Percentiles rank a stretch among this genome's conserved stretches.
Evolutionary conservation across 2,888 invertebrate genomes (phyloP).

Genomic region (Cancer borealis): DNA sequence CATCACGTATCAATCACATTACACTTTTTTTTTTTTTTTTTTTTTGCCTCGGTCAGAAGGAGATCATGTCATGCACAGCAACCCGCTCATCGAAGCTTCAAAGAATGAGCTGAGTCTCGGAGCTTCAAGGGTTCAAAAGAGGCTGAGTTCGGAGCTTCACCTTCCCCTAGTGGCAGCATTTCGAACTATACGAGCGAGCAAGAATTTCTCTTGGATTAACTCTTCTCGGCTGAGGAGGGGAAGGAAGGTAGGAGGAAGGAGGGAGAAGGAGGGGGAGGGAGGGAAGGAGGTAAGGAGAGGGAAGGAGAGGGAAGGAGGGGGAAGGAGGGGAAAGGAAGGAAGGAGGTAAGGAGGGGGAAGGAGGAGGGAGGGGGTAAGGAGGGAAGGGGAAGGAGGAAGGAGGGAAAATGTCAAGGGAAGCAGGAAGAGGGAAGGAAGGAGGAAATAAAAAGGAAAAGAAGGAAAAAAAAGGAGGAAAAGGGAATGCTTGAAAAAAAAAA

Average conservation of each 20-base stretch:
- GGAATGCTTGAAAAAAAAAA: not conserved
- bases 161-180: constrained; percentile 9
- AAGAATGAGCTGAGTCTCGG: not conserved
- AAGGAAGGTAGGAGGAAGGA: not conserved
- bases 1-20: not conserved
- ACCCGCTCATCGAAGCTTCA: not conserved
- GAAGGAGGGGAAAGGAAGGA: not conserved
- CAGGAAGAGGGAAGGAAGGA: not conserved
- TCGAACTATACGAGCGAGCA: not conserved
- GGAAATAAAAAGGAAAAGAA: not conserved
- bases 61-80: not conserved
- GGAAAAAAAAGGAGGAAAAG: not conserved
- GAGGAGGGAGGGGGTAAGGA: not conserved
- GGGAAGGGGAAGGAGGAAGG: not conserved
- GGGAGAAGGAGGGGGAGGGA: not conserved
- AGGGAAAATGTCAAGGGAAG: not conserved
- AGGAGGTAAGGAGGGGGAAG: not conserved
- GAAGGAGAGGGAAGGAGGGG: not conserved
- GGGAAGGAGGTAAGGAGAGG: not conserved
- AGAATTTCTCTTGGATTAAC: constrained; percentile 25
- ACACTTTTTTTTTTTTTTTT: not conserved
- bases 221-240: not conserved
- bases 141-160: constrained; percentile 16
- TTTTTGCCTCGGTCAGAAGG: not conserved
- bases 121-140: not conserved